Evolutionary conservation across 1,140 invertebrate species (phyloP).

Genomic region (Drosophila dunni): DNA sequence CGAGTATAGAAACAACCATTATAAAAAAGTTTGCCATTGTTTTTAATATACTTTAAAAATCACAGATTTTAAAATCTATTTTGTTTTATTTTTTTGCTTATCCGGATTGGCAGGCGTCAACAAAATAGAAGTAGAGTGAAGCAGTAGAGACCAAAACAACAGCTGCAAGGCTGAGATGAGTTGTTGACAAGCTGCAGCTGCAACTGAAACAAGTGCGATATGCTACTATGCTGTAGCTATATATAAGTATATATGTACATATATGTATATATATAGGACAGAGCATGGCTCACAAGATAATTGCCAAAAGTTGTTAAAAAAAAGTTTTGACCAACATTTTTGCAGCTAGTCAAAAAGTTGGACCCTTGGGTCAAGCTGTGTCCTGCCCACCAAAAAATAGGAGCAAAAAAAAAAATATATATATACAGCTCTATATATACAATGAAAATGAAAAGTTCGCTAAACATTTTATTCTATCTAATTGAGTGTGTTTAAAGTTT

Average conservation of each 20-base stretch:
- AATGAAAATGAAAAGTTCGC: conserved; percentile 54
- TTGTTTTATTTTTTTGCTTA: conserved; percentile 24
- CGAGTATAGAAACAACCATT: conserved; percentile 1
- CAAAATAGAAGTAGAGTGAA: background rate
- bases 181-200: conserved; percentile 54
- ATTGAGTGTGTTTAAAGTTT: conserved; percentile 83
- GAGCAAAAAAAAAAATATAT: conserved; percentile 18
- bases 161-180: conserved; percentile 29
- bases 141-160: conserved; percentile 31
- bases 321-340: conserved; percentile 68
- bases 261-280: conserved; percentile 43
- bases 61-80: background rate
- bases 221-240: background rate
- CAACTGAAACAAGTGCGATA: conserved; percentile 19
- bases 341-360: conserved; percentile 81
- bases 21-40: conserved; percentile 19
- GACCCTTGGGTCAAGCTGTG: conserved; percentile 80
- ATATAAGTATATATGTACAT: conserved; percentile 1
- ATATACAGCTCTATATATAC: no score
- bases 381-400: conserved; percentile 42
- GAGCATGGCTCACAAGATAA: conserved; percentile 72
- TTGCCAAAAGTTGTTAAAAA: conserved; percentile 75
- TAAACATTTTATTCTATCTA: conserved; percentile 83
- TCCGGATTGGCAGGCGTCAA: conserved; percentile 25
- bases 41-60: conserved; percentile 33